Evolutionary conservation across 2,797 vertebrate genomes (phyloP).

Genomic region (Merluccius polli): DNA sequence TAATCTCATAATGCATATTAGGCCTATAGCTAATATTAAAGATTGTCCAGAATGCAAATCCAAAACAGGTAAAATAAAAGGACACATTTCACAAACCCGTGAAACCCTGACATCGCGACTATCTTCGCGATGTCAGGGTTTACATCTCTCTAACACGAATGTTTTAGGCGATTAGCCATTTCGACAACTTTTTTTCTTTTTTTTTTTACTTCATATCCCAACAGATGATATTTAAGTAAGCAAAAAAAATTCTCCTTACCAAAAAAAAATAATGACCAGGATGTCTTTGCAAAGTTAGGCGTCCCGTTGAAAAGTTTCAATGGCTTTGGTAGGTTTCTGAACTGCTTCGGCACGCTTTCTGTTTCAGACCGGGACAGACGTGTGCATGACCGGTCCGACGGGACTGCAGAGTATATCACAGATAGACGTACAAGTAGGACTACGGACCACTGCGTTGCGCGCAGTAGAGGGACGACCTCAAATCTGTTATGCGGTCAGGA

Average conservation of each 20-base stretch:
- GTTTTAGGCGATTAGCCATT: too few relatives aligned
- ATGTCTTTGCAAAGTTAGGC: neutral
- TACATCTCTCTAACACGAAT: neutral
- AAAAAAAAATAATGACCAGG: neutral
- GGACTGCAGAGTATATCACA: neutral
- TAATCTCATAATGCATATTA: neutral
- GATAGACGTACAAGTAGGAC: neutral
- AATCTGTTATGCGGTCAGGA: constrained; percentile 72
- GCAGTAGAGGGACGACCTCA: constrained; percentile 58
- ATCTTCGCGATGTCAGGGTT: neutral
- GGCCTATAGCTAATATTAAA: neutral
- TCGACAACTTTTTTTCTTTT: too few relatives aligned
- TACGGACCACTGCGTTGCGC: neutral
- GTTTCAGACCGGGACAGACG: neutral
- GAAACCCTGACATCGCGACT: neutral
- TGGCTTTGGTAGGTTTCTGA: neutral
- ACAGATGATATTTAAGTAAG: neutral
- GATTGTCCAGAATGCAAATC: neutral
- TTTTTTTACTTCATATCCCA: neutral
- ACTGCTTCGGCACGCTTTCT: neutral
- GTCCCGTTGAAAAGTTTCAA: neutral
- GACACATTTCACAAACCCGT: neutral
- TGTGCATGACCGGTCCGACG: neutral
- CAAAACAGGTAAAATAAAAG: neutral
- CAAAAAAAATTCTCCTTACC: neutral